These are phyloP conservation scores for Tachysurus vachellii DNA, from an alignment of 2,113 vertebrate genomes.

Conservation along the genomic window DNA sequence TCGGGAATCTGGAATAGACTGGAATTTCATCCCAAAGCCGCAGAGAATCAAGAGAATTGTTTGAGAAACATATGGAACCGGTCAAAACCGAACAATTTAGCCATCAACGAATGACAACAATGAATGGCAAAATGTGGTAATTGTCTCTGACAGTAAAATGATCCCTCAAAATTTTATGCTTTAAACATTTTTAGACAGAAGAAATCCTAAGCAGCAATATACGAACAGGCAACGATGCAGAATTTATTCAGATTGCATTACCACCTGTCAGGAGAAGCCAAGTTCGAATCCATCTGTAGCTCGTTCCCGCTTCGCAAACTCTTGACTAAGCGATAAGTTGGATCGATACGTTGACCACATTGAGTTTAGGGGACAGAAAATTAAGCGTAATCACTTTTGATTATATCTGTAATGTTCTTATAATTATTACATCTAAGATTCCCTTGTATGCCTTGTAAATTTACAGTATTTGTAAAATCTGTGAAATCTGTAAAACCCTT, in stretches of 20 bases:
- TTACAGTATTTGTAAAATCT: too few relatives aligned
- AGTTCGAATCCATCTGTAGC: background rate
- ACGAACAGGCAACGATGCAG: background rate
- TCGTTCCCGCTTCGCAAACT: background rate
- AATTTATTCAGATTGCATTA: background rate
- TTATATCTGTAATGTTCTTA: too few relatives aligned
- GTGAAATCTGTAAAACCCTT: too few relatives aligned
- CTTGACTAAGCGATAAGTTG: too few relatives aligned
- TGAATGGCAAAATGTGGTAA: background rate
- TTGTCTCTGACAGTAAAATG: background rate
- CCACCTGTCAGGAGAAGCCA: background rate
- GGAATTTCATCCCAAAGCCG: conserved; percentile 25
- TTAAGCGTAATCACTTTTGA: too few relatives aligned
- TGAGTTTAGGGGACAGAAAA: too few relatives aligned
- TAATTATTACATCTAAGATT: too few relatives aligned
- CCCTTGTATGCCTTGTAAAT: too few relatives aligned
- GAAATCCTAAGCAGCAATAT: background rate
- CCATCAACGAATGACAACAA: background rate
- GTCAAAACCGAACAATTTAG: conserved; percentile 4
- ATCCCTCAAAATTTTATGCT: background rate
- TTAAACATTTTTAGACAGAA: background rate
- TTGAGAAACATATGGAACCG: conserved; percentile 28
- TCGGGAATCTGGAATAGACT: conserved; percentile 7
- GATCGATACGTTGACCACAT: too few relatives aligned
- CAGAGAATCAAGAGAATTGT: background rate